Conservation (phyloP, 2,113 vertebrate genomes). For the Alectura lathami region DNA sequence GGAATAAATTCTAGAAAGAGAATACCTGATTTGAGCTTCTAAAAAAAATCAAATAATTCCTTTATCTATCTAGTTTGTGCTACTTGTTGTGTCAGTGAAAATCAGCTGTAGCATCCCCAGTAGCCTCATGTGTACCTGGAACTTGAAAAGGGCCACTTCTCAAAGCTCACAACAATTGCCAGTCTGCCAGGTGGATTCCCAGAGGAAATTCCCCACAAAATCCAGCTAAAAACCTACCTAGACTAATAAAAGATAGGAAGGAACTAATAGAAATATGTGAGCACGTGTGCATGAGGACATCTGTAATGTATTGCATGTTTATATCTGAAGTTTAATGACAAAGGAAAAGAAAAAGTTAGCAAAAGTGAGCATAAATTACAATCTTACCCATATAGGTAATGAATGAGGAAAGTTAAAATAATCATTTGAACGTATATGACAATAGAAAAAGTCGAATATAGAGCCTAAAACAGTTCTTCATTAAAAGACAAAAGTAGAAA, state of each 20-base stretch:
- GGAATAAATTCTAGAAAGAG: neutral
- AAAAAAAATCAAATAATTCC: neutral
- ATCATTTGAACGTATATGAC: accelerated
- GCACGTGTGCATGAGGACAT: accelerated
- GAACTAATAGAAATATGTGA: neutral
- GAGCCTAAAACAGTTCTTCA: neutral
- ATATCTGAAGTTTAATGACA: neutral
- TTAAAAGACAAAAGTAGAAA: neutral
- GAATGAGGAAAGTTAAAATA: neutral
- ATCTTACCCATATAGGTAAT: neutral
- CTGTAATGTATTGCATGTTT: accelerated
- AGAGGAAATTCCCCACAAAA: neutral
- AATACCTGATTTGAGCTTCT: neutral
- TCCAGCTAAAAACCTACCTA: neutral
- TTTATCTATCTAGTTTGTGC: neutral
- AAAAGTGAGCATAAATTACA: neutral
- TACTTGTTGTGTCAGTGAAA: neutral
- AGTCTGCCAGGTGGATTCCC: neutral
- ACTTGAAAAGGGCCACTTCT: neutral
- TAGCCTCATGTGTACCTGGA: neutral
- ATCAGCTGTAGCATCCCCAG: neutral
- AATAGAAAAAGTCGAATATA: neutral
- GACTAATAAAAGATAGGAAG: neutral
- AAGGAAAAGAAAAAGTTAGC: accelerated
- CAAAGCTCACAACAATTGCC: neutral